Conservation (phyloP, 2,113 vertebrate species). For the Thamnaconus septentrionalis region DNA sequence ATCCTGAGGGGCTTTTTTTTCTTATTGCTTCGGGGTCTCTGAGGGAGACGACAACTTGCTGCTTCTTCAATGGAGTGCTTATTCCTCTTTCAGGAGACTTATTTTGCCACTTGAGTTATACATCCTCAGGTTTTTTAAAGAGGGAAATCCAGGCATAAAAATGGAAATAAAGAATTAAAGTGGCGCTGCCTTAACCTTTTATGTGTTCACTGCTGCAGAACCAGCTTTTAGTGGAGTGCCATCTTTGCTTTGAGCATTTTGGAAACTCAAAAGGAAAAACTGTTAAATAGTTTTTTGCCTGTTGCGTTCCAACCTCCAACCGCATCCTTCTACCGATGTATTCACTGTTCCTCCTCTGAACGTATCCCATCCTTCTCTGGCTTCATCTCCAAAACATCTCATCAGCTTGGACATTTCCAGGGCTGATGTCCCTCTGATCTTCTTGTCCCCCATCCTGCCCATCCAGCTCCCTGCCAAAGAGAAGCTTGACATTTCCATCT, state of each 20-base stretch:
- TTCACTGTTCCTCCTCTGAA: too few species aligned
- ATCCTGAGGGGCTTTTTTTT: slow-evolving; percentile 36
- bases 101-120: slow-evolving; percentile 29
- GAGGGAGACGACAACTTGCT: slow-evolving; percentile 8
- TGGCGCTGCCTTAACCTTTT: slow-evolving; percentile 20
- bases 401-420: too few species aligned
- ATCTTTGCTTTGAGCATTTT: slow-evolving; percentile 8
- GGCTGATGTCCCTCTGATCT: too few species aligned
- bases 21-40: slow-evolving; percentile 41
- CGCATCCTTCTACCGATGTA: too few species aligned
- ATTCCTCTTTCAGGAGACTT: slow-evolving; percentile 14
- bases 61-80: slow-evolving; percentile 40
- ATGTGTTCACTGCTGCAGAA: slow-evolving; percentile 27
- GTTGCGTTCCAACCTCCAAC: too few species aligned
- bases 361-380: too few species aligned
- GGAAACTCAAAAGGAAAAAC: slow-evolving; percentile 3
- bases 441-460: background rate
- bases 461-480: background rate
- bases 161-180: slow-evolving; percentile 32
- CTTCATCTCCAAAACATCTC: too few species aligned
- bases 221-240: slow-evolving; percentile 5
- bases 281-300: too few species aligned
- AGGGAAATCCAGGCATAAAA: slow-evolving; percentile 33
- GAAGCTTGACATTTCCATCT: too few species aligned
- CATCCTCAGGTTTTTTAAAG: slow-evolving; percentile 22